Evolutionary conservation across 2,888 invertebrate species (phyloP), one percentile per base, ranked within the genome.

Genomic region (Drosophila testacea): DNA sequence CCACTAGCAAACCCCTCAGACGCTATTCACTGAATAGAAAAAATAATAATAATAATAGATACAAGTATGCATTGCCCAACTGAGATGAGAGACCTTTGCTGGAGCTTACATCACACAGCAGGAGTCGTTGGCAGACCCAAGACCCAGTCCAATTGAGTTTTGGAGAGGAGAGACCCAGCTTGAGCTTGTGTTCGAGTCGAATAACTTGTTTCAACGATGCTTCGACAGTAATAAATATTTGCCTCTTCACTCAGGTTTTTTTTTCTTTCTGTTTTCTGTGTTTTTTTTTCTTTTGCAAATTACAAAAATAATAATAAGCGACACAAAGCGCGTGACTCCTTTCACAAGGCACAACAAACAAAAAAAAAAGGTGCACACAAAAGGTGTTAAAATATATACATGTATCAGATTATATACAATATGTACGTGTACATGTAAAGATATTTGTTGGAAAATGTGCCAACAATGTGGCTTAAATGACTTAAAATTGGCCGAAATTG

Each of bases 321-420:
- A 78, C 77, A 71, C 73, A 77, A 84, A 83, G 82, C 88, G 87
- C 92, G 89, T 91, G 90, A 92, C 83, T 90, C 86, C 91, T 91
- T 91, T 90, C 90, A 91, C 88, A 87, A 83, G 88, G 48, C 52
- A 64, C 50, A 74, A 73, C 54, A 11, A 50, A n/a, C n/a, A n/a
- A 67, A 71, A 73, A 73, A 81, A 84, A 81, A 22, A 4, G 48
- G 69, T 79, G 77, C 74, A 87, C 73, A 89, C 84, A 88, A 87
- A 83, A 84, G 77, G 85, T 88, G 88, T 84, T 75, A 81, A 79
- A 78, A 65, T 22, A 30, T 30, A 44, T 36, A 32, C 36, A 39
- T 22, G 5, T 27, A 44, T 44, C 44, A 36, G 13, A 44, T 54
- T 32, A 42, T 56, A 57, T 30, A 36, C 28, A 47, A 54, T 51